phyloP scores from a whole-genome alignment of 2,888 invertebrate genomes.

The Leucania comma region DNA sequence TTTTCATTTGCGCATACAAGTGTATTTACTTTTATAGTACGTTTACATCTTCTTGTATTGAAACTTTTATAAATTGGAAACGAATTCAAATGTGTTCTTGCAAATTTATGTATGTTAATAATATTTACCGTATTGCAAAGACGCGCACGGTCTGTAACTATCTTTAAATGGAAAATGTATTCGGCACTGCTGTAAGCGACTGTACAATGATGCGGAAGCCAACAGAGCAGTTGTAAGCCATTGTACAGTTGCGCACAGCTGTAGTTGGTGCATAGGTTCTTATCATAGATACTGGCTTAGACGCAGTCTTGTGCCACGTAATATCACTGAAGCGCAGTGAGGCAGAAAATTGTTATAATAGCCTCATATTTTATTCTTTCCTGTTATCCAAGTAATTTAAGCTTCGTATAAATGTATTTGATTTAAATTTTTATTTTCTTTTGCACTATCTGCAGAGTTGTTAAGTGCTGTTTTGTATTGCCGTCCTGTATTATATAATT shows the following conservation, averaged over 20 bases:
- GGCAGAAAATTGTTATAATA: conserved; percentile 36
- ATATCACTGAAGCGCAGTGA: conserved; percentile 42
- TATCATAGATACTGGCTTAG: conserved; percentile 15
- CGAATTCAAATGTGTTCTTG: background rate
- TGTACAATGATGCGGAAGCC: conserved; percentile 42
- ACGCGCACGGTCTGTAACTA: background rate
- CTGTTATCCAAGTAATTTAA: conserved; percentile 18
- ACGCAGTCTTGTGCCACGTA: conserved; percentile 10
- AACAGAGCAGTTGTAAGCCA: conserved; percentile 33
- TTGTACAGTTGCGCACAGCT: conserved; percentile 43
- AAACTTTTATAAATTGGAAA: too few relatives aligned
- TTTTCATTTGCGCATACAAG: too few relatives aligned
- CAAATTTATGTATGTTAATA: background rate
- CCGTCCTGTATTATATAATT: conserved; percentile 55
- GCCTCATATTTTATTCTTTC: conserved; percentile 30
- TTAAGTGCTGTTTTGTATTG: conserved; percentile 17
- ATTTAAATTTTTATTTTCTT: background rate
- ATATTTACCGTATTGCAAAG: background rate
- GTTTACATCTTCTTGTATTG: background rate
- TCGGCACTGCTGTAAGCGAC: conserved; percentile 36
- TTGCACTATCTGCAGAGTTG: conserved; percentile 17
- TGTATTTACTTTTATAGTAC: background rate
- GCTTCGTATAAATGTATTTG: conserved; percentile 7
- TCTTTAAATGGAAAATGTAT: conserved; percentile 28
- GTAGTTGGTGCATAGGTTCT: conserved; percentile 16